These are phyloP conservation scores for Lepidotrigona ventralis DNA, from an alignment of 1,140 invertebrate species.

Conservation along the genomic window DNA sequence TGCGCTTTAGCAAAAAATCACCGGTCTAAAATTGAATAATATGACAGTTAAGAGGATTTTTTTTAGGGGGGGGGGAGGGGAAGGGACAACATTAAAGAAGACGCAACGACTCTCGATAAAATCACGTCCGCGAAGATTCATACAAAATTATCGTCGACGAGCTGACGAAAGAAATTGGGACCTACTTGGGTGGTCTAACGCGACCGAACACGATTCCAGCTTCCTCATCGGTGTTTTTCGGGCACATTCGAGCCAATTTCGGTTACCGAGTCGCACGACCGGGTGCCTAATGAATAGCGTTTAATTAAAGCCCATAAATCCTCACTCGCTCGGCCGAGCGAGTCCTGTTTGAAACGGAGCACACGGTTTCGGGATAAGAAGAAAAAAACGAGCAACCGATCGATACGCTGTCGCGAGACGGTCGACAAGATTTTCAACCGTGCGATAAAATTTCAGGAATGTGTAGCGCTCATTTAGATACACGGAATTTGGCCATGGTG, in stretches of 20 bases:
- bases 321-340: not conserved
- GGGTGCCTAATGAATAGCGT: slow-evolving; percentile 61
- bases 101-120: slow-evolving; percentile 10
- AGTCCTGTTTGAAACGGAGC: slow-evolving; percentile 17
- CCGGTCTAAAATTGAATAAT: slow-evolving; percentile 25
- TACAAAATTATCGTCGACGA: not conserved
- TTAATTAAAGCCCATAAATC: slow-evolving; percentile 68
- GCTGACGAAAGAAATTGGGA: not conserved
- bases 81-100: not conserved
- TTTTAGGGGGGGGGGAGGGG: not conserved
- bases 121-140: slow-evolving; percentile 2
- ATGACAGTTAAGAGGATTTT: not conserved
- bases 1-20: slow-evolving; percentile 35
- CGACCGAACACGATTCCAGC: slow-evolving; percentile 33
- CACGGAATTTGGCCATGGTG: not conserved
- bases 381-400: slow-evolving; percentile 6
- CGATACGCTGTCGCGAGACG: slow-evolving; percentile 1
- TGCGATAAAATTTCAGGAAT: slow-evolving; percentile 58
- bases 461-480: slow-evolving; percentile 32
- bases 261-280: slow-evolving; percentile 44
- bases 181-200: slow-evolving; percentile 53
- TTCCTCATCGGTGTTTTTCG: slow-evolving; percentile 53
- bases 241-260: slow-evolving; percentile 41
- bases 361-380: slow-evolving; percentile 16
- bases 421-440: slow-evolving; percentile 31